Percentiles rank a stretch among this genome's conserved stretches.
phyloP scores from a whole-genome alignment of 2,888 invertebrate genomes.

The Noctua janthe region DNA sequence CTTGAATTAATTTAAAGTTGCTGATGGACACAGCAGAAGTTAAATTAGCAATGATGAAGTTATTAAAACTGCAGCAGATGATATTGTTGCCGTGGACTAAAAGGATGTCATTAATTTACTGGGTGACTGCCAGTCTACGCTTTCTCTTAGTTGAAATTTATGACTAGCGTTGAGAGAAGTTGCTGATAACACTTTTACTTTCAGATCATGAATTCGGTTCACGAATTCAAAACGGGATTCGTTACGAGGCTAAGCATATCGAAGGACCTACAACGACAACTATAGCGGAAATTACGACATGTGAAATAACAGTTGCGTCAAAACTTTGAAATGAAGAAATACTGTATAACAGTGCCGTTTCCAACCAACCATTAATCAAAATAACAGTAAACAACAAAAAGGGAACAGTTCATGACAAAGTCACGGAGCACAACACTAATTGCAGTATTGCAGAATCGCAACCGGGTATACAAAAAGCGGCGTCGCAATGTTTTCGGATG shows the following conservation, averaged over 20 bases:
- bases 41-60: conserved; percentile 31
- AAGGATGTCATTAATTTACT: conserved; percentile 19
- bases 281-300: conserved; percentile 3
- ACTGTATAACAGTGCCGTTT: background rate
- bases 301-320: background rate
- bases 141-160: conserved; percentile 36
- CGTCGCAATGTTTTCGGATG: conserved; percentile 74
- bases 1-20: conserved; percentile 39
- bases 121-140: conserved; percentile 14
- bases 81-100: background rate
- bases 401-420: conserved; percentile 41
- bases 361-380: conserved; percentile 42
- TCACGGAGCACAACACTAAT: conserved; percentile 52
- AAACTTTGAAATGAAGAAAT: conserved; percentile 36
- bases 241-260: background rate
- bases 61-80: conserved; percentile 27
- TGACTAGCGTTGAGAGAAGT: conserved; percentile 7
- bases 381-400: conserved; percentile 40
- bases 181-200: conserved; percentile 26
- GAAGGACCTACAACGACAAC: background rate
- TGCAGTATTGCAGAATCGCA: conserved; percentile 52
- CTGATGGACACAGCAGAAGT: conserved; percentile 10
- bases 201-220: conserved; percentile 9
- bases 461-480: conserved; percentile 53
- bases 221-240: background rate